Evolutionary conservation across 2,113 vertebrate species (phyloP).

Genomic region (Ploceus nigricollis): DNA sequence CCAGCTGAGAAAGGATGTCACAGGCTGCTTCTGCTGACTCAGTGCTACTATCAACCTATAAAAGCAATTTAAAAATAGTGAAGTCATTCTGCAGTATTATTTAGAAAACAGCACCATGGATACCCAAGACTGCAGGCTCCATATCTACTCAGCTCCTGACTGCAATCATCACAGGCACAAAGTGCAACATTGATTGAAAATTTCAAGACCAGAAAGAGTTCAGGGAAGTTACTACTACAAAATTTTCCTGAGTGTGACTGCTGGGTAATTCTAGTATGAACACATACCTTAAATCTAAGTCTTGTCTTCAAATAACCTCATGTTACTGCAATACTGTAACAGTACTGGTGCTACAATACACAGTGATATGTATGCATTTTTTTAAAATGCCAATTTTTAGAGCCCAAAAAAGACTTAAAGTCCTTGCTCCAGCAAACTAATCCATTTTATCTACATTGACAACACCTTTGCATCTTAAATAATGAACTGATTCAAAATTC

Average conservation of each 20-base stretch:
- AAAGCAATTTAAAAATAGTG: background rate
- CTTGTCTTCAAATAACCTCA: background rate
- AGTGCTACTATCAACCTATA: slow-evolving; percentile 87
- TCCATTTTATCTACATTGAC: background rate
- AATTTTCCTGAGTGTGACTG: background rate
- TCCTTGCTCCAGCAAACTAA: background rate
- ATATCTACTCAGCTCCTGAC: background rate
- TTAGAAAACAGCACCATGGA: background rate
- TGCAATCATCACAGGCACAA: background rate
- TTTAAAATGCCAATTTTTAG: background rate
- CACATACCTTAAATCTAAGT: background rate
- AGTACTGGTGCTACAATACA: fast-evolving
- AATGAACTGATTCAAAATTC: background rate
- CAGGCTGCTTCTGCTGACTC: slow-evolving; percentile 90
- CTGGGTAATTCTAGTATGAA: background rate
- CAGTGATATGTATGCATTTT: fast-evolving
- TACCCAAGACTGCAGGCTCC: background rate
- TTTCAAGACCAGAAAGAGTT: background rate
- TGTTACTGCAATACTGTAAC: background rate
- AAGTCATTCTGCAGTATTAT: background rate
- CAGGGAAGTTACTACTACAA: background rate
- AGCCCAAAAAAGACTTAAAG: background rate
- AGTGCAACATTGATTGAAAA: background rate
- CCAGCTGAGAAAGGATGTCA: slow-evolving; percentile 88
- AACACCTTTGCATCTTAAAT: background rate